phyloP scores from a whole-genome alignment of 2,888 invertebrate genomes.

The Entomobrya proxima region DNA sequence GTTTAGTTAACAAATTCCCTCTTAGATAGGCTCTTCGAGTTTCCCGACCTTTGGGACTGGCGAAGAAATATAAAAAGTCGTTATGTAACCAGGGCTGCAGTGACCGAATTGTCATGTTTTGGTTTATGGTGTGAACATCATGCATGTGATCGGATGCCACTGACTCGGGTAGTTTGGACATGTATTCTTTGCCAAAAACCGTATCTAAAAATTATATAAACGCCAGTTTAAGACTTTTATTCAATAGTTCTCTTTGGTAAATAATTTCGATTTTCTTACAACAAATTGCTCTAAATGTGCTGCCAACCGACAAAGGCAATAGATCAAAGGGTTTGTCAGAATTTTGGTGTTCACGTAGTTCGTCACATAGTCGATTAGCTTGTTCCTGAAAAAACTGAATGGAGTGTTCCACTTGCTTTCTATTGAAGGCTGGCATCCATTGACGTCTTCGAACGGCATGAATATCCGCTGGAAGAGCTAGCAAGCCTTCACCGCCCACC shows the following conservation, averaged over 20 bases:
- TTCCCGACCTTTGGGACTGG: not conserved
- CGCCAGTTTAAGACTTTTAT: not conserved
- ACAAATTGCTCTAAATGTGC: not conserved
- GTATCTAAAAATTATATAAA: not conserved
- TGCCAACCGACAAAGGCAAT: not conserved
- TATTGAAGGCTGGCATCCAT: not conserved
- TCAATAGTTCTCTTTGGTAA: not conserved
- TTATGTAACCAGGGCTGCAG: not conserved
- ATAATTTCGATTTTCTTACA: not conserved
- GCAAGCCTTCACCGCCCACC: not conserved
- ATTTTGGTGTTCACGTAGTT: not conserved
- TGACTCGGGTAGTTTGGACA: not conserved
- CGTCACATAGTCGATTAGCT: not conserved
- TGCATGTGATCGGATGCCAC: not conserved
- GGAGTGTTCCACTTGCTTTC: not conserved
- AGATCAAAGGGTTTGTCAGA: not conserved
- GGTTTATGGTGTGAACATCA: not conserved
- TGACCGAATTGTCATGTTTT: not conserved
- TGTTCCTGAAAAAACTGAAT: not conserved
- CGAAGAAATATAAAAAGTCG: slow-evolving; percentile 15
- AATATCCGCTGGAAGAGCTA: not conserved
- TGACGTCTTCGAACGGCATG: not conserved
- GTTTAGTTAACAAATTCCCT: too few species aligned
- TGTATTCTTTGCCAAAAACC: slow-evolving; percentile 5
- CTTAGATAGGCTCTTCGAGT: not conserved